Percentiles rank a stretch among this genome's conserved stretches.
Conservation (phyloP, 2,797 vertebrate species). For the Glyptemys insculpta region DNA sequence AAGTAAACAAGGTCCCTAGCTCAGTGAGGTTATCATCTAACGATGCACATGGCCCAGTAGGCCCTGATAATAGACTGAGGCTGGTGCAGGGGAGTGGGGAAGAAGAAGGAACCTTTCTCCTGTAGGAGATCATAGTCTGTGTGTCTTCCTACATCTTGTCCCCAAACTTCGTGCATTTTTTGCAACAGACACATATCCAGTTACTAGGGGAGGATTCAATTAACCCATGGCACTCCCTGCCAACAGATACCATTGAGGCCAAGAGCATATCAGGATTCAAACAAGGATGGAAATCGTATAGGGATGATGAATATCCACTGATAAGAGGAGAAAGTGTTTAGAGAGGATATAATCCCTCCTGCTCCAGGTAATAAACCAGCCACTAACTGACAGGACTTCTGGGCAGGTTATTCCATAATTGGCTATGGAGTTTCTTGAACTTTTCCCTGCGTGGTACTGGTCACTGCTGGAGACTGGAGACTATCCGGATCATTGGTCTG, state of each 20-base stretch:
- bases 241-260: neutral
- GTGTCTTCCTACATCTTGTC: neutral
- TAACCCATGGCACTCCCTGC: neutral
- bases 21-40: neutral
- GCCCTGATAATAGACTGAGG: neutral
- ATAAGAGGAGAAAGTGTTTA: constrained; percentile 54
- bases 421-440: neutral
- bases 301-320: constrained; percentile 56
- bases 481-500: neutral
- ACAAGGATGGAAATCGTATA: constrained; percentile 3
- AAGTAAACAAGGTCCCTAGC: neutral
- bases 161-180: neutral
- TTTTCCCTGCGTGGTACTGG: neutral
- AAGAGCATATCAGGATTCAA: constrained; percentile 8
- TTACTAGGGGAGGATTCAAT: neutral
- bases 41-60: neutral
- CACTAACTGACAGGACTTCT: constrained; percentile 55
- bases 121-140: neutral
- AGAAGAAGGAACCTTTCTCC: neutral
- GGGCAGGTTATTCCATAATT: constrained; percentile 44
- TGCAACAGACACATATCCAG: neutral
- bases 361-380: constrained; percentile 62
- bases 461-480: neutral
- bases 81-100: neutral
- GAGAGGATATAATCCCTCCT: constrained; percentile 60